These are phyloP conservation scores for Pemphigus obesinymphae DNA, from an alignment of 1,140 invertebrate genomes.

Conservation along the genomic window DNA sequence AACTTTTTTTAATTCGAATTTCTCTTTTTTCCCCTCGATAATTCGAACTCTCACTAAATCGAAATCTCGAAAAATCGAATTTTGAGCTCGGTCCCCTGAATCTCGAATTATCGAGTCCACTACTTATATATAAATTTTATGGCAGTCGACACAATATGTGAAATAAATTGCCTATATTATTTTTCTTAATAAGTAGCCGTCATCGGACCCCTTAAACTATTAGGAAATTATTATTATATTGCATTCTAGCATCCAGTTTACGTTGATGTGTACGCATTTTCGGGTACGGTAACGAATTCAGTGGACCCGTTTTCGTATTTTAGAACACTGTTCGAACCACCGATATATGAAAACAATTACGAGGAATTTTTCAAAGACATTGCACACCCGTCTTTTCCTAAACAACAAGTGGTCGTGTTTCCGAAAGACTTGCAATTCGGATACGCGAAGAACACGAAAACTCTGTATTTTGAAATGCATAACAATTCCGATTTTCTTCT, in stretches of 20 bases:
- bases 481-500: neutral
- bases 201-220: too few relatives aligned
- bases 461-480: neutral
- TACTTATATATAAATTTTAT: too few relatives aligned
- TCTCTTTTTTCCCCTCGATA: too few relatives aligned
- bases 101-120: too few relatives aligned
- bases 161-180: too few relatives aligned
- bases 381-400: neutral
- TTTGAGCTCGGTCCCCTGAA: too few relatives aligned
- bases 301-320: neutral
- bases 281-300: neutral
- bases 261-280: slow-evolving; percentile 23
- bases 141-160: too few relatives aligned
- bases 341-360: neutral
- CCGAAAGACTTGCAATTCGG: slow-evolving; percentile 12
- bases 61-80: too few relatives aligned
- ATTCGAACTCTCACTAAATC: too few relatives aligned
- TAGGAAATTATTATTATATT: too few relatives aligned
- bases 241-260: slow-evolving; percentile 1
- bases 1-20: too few relatives aligned
- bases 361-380: neutral
- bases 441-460: neutral
- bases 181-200: neutral
- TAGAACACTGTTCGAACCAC: neutral
- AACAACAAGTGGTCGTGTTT: neutral